Percentiles rank a stretch among this genome's conserved stretches.
These are phyloP conservation scores for Elachura formosa DNA, from an alignment of 2,113 vertebrate genomes.

Conservation along the genomic window DNA sequence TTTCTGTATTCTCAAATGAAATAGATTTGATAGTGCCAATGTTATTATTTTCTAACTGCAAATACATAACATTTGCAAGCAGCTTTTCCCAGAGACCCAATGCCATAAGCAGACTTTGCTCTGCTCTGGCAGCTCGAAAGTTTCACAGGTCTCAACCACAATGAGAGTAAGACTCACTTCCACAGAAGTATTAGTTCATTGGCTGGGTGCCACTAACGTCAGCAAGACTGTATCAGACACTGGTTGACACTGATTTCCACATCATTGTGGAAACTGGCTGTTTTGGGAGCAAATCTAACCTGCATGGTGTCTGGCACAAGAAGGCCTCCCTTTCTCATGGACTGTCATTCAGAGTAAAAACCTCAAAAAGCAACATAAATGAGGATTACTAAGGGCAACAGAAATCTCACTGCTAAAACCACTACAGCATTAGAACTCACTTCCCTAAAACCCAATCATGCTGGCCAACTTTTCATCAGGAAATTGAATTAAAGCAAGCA, in stretches of 20 bases:
- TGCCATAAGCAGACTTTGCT: neutral
- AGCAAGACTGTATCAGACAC: neutral
- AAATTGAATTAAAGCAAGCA: slow-evolving; percentile 1
- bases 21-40: neutral
- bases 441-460: neutral
- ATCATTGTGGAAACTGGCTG: neutral
- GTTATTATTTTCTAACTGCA: neutral
- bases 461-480: neutral
- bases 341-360: neutral
- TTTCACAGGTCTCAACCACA: neutral
- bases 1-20: neutral
- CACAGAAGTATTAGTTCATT: neutral
- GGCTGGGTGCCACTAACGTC: neutral
- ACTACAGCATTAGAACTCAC: neutral
- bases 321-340: neutral
- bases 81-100: neutral
- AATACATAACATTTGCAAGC: neutral
- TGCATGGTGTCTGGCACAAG: neutral
- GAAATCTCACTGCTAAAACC: neutral
- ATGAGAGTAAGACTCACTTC: neutral
- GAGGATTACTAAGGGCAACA: neutral
- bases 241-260: neutral
- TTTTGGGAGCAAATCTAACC: neutral
- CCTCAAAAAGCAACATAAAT: neutral
- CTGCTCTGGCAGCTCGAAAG: neutral